Percentiles rank a stretch among this genome's conserved stretches.
Conservation (phyloP, 2,113 vertebrate genomes). For the Caracal caracal region DNA sequence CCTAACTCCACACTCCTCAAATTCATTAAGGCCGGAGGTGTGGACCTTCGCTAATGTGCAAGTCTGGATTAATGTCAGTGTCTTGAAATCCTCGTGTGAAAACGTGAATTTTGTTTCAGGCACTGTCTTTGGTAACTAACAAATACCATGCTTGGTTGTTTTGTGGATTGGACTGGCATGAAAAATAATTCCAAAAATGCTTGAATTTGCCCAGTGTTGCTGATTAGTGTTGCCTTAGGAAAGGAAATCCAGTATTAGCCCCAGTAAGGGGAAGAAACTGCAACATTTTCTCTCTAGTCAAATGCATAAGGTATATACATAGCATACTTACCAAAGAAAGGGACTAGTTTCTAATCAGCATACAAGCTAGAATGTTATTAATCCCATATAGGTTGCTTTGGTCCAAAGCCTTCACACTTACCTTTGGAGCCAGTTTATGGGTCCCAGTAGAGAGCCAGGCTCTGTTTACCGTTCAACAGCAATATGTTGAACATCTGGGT, state of each 20-base stretch:
- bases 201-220: not conserved
- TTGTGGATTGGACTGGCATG: not conserved
- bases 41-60: not conserved
- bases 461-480: constrained; percentile 5
- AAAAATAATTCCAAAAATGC: constrained; percentile 19
- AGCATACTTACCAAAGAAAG: not conserved
- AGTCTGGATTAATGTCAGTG: not conserved
- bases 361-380: not conserved
- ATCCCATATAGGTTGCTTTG: not conserved
- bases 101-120: constrained; percentile 6
- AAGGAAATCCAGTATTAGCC: not conserved
- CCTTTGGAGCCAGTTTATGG: not conserved
- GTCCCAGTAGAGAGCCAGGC: not conserved
- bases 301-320: not conserved
- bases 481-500: not conserved
- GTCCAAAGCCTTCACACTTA: constrained; percentile 3
- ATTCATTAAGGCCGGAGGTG: not conserved
- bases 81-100: not conserved
- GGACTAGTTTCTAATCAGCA: not conserved
- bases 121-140: not conserved
- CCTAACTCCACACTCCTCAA: not conserved
- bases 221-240: constrained; percentile 16
- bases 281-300: not conserved
- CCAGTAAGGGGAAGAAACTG: not conserved
- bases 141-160: not conserved